Conservation (phyloP, 1,140 invertebrate genomes). For the Archivesica marissinica region DNA sequence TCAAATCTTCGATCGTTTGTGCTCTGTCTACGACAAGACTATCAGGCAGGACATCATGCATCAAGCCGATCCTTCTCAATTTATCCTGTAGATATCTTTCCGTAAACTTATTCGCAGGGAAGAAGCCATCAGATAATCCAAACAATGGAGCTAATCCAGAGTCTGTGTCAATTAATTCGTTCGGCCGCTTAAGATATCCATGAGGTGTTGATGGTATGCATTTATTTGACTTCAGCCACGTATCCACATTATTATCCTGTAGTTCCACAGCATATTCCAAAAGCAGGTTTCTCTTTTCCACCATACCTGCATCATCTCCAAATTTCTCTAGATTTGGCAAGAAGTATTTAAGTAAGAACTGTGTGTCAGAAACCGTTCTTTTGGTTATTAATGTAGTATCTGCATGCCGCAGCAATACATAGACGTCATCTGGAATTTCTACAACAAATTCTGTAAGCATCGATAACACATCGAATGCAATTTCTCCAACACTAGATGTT, state of each 20-base stretch:
- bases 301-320: not conserved
- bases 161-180: conserved; percentile 42
- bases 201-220: conserved; percentile 58
- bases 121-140: conserved; percentile 10
- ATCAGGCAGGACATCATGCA: conserved; percentile 37
- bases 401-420: conserved; percentile 6
- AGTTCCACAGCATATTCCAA: not conserved
- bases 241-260: not conserved
- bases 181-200: conserved; percentile 43
- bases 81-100: conserved; percentile 5
- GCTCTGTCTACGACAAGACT: conserved; percentile 54
- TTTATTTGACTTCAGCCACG: not conserved
- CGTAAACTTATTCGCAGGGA: not conserved
- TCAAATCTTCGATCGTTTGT: conserved; percentile 33
- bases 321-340: conserved; percentile 56
- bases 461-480: not conserved
- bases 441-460: conserved; percentile 5
- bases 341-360: conserved; percentile 56
- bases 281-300: conserved; percentile 25
- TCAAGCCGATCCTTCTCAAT: conserved; percentile 53
- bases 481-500: not conserved
- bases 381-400: conserved; percentile 5
- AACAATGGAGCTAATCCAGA: conserved; percentile 45
- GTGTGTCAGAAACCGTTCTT: conserved; percentile 32
- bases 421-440: conserved; percentile 16